Percentiles rank a stretch among this genome's conserved stretches.
These are phyloP conservation scores for Hiodon tergisus DNA, from an alignment of 2,113 vertebrate genomes.

Conservation along the genomic window DNA sequence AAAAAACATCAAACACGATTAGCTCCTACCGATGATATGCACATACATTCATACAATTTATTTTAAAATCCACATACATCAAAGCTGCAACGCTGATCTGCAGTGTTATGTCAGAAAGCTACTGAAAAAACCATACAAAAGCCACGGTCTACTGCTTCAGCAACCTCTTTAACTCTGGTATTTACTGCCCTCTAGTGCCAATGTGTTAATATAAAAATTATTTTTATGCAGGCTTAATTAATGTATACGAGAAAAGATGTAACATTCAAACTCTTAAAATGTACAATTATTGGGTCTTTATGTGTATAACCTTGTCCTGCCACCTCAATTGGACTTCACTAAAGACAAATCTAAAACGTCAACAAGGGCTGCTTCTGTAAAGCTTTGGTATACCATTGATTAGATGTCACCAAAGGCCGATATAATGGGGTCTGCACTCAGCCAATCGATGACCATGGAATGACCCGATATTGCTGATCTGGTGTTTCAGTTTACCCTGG, in stretches of 20 bases:
- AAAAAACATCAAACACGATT: not conserved
- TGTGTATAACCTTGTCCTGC: not conserved
- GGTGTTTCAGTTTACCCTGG: not conserved
- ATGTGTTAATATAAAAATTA: constrained; percentile 26
- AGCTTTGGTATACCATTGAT: not conserved
- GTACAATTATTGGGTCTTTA: not conserved
- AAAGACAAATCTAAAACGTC: not conserved
- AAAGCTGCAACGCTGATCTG: too few species aligned
- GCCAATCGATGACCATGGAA: constrained; percentile 17
- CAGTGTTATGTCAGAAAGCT: not conserved
- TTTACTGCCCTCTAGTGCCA: constrained; percentile 39
- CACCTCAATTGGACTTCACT: not conserved
- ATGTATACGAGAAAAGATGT: not conserved
- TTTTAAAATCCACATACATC: not conserved
- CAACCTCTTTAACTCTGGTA: not conserved
- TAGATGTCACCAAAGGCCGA: not conserved
- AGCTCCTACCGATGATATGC: not conserved
- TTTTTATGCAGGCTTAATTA: not conserved
- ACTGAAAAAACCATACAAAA: not conserved
- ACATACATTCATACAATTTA: not conserved
- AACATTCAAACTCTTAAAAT: not conserved
- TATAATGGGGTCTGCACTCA: not conserved
- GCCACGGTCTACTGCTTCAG: not conserved
- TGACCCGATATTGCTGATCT: not conserved
- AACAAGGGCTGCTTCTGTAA: not conserved